Percentiles rank a stretch among this genome's conserved stretches.
Conservation (phyloP, 30 jellyfish, hydroid and myxozoan genomes). For the Pelagia noctiluca region DNA sequence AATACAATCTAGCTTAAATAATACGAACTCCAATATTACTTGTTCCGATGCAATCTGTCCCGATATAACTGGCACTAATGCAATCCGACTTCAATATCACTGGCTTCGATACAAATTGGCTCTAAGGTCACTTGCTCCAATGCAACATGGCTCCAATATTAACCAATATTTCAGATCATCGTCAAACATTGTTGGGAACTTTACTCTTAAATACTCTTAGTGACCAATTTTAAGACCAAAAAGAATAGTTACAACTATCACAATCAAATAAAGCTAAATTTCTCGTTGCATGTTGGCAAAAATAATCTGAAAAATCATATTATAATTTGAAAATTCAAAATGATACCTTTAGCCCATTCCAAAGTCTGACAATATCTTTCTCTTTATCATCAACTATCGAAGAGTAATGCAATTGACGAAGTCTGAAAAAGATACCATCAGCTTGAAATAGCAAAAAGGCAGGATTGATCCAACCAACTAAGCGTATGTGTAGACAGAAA, state of each 20-base stretch:
- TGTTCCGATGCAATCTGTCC: too few species aligned
- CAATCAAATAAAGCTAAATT: neutral
- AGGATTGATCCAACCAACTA: neutral
- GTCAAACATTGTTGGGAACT: too few species aligned
- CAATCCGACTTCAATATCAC: too few species aligned
- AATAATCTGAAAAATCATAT: neutral
- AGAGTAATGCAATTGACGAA: constrained; percentile 46
- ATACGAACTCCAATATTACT: too few species aligned
- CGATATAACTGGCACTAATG: too few species aligned
- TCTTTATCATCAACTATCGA: constrained; percentile 19
- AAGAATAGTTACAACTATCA: neutral
- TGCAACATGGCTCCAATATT: too few species aligned
- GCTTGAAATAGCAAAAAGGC: neutral
- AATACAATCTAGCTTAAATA: too few species aligned
- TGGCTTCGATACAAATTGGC: too few species aligned
- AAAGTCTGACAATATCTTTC: constrained; percentile 21
- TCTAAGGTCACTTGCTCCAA: too few species aligned
- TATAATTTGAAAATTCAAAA: neutral
- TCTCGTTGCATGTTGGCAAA: neutral
- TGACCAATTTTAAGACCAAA: too few species aligned
- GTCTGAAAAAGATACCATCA: constrained; percentile 6
- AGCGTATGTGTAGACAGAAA: neutral
- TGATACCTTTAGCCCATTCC: constrained; percentile 47
- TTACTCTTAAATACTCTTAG: too few species aligned
- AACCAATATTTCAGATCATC: too few species aligned